Evolutionary conservation across 2,797 vertebrate species (phyloP).

Genomic region (Sebastolobus altivelis): DNA sequence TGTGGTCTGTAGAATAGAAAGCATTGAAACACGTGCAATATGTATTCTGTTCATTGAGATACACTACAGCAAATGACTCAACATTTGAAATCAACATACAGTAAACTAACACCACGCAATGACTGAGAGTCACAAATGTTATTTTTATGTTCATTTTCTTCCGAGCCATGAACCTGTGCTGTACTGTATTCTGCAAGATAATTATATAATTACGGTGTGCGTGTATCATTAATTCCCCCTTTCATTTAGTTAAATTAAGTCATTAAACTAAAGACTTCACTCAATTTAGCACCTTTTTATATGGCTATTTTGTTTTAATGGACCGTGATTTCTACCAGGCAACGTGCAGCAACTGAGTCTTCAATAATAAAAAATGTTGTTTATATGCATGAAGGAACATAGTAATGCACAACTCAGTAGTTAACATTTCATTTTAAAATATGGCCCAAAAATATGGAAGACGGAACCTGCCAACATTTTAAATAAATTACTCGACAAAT

Average conservation of each 20-base stretch:
- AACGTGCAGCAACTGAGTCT: neutral
- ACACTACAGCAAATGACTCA: neutral
- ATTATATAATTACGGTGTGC: neutral
- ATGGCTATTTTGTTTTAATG: neutral
- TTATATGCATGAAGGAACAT: neutral
- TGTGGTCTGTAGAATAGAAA: no score
- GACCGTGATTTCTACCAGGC: neutral
- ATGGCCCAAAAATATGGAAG: neutral
- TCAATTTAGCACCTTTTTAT: neutral
- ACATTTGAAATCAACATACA: neutral
- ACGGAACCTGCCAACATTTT: no score
- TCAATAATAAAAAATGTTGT: neutral
- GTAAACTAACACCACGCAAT: neutral
- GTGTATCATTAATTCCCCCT: neutral
- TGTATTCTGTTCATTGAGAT: neutral
- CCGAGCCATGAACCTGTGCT: neutral
- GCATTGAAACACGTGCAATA: neutral
- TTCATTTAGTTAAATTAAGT: conserved; percentile 3
- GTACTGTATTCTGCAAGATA: neutral
- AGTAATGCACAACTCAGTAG: neutral
- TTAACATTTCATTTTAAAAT: neutral
- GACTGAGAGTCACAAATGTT: neutral
- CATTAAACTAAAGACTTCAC: neutral
- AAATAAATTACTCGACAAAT: no score
- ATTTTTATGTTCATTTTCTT: neutral